Conservation (phyloP, 2,888 invertebrate species). For the Copidosoma aretas region DNA sequence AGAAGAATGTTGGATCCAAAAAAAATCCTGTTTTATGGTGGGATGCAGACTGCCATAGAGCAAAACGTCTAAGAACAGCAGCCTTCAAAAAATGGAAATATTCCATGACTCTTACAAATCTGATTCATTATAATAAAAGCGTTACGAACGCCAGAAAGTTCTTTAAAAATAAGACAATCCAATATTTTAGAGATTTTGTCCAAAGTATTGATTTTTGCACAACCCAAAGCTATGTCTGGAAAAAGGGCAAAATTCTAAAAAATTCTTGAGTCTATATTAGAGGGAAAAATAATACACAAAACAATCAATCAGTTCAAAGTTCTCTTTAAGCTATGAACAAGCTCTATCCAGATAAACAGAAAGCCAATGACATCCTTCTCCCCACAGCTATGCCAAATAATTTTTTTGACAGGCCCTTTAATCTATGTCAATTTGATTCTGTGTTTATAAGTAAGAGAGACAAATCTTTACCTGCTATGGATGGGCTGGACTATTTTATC, state of each 20-base stretch:
- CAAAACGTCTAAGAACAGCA: conserved; percentile 32
- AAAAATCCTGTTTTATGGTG: conserved; percentile 40
- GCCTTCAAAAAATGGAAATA: conserved; percentile 37
- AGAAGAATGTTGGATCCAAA: conserved; percentile 8
- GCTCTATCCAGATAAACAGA: neutral
- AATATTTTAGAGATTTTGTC: conserved; percentile 20
- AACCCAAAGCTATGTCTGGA: no score
- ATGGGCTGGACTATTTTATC: conserved; percentile 20
- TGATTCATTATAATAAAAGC: conserved; percentile 28
- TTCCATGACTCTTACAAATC: conserved; percentile 14
- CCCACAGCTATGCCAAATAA: neutral
- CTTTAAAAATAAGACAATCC: conserved; percentile 34
- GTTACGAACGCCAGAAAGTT: conserved; percentile 20
- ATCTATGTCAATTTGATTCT: conserved; percentile 15
- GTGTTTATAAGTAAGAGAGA: conserved; percentile 9
- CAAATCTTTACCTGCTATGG: conserved; percentile 22
- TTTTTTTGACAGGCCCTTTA: conserved; percentile 14
- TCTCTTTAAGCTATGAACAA: no score
- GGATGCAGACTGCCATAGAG: conserved; percentile 36
- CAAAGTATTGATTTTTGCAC: no score
- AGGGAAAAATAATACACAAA: conserved; percentile 16
- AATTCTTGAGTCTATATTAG: conserved; percentile 24
- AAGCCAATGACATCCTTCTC: conserved; percentile 1
- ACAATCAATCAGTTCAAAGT: neutral
- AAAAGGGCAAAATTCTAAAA: conserved; percentile 26